Evolutionary conservation across 2,113 vertebrate genomes (phyloP), one percentile per base, ranked within the genome.

Genomic region (Alouatta palliata): DNA sequence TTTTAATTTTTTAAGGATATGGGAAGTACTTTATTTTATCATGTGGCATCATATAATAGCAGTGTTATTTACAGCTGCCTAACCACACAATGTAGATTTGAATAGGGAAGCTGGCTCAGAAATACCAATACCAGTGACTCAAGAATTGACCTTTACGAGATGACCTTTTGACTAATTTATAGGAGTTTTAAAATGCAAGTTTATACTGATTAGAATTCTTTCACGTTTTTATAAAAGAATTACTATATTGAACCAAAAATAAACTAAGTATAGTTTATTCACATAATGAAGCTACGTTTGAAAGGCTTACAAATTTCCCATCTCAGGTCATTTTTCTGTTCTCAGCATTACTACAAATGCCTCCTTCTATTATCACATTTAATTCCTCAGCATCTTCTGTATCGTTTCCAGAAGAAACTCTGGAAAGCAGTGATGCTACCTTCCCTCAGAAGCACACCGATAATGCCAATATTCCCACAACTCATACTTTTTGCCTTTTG

Each of bases 11-110:
- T 64, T 30, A 73, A 58, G 56, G 56, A 94, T 9, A 92, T 6
- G 4, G 49, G 23, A 90, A 96, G 19, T 37, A 92, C 73, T 97
- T 95, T 85, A 95, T 79, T 94, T 87, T 40, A 71, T 87, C 66
- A 45, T 30, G 11, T 37, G 49, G 95, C 35, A 91, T 40, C 37
- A 84, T 40, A 1, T 32, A 89, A 86, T 1, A 89, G 49, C 80
- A 92, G 43, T n/a, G 43, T 8, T 49, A 90, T 64, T 90, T 94
- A 84, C 25, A 94, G 37, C 61, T 64, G 27, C 61, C 61, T 84
- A 76, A 32, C 23, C n/a, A 85, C 19, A 27, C 17, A 61, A 47
- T 43, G 8, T 2, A 93, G 12, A 61, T 64, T 64, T 64, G 10
- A 79, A 82, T 23, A 91, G 30, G 13, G 37, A 91, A 90, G 40